These are phyloP conservation scores for Drosophila borealis DNA, from an alignment of 2,888 invertebrate genomes.

Conservation along the genomic window DNA sequence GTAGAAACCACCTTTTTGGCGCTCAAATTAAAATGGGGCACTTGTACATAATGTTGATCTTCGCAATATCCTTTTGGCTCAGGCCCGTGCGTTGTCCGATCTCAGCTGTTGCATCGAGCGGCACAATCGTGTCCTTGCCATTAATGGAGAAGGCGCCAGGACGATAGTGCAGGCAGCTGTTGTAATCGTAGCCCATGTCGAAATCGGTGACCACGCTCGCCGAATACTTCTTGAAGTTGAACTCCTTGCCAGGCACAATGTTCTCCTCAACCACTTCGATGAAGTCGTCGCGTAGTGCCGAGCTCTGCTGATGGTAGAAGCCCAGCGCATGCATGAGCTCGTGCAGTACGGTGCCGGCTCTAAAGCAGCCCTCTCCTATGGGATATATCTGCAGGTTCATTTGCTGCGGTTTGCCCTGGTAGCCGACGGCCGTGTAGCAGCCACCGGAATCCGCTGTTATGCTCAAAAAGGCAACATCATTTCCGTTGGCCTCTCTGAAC, in stretches of 20 bases:
- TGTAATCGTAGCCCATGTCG: constrained; percentile 90
- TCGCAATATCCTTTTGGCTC: constrained; percentile 79
- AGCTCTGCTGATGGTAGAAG: constrained; percentile 92
- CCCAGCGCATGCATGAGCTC: constrained; percentile 92
- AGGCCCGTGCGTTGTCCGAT: constrained; percentile 82
- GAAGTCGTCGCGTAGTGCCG: constrained; percentile 89
- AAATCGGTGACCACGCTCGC: constrained; percentile 86
- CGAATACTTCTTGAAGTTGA: constrained; percentile 89
- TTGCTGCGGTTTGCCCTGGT: constrained; percentile 84
- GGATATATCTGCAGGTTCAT: constrained; percentile 82
- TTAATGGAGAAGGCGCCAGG: constrained; percentile 90
- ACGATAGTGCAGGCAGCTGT: constrained; percentile 93
- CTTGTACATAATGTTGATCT: constrained; percentile 83
- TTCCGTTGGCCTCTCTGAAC: constrained; percentile 87
- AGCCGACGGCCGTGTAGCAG: constrained; percentile 92
- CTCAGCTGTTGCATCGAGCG: constrained; percentile 79
- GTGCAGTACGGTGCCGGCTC: constrained; percentile 88
- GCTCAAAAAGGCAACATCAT: constrained; percentile 64
- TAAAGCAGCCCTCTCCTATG: constrained; percentile 82
- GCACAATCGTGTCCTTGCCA: constrained; percentile 88
- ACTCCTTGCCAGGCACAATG: constrained; percentile 87
- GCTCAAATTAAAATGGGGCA: constrained; percentile 72
- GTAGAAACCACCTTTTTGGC: constrained; percentile 1
- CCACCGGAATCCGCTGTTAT: constrained; percentile 85
- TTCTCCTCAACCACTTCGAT: constrained; percentile 86